Evolutionary conservation across 2,113 vertebrate genomes (phyloP), one percentile per base, ranked within the genome.

Genomic region (Limanda limanda): DNA sequence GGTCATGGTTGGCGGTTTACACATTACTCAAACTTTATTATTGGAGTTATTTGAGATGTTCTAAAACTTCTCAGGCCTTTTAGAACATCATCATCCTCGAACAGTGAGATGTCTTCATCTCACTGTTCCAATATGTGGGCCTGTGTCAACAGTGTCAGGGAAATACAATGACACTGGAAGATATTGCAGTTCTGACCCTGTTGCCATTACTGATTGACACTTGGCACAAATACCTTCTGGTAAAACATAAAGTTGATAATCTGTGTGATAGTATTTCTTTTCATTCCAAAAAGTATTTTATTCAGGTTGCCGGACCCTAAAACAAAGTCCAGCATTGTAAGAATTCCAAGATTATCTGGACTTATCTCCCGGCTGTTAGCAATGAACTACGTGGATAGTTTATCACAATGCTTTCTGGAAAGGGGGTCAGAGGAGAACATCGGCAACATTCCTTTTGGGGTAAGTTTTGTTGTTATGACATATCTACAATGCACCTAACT

Each of bases 311-410:
- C 56, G 84, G 59, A 83, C 76, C 68, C 9, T 23, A 59, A 76
- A 73, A 73, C 82, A 90, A 90, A 90, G 89, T 92, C 76, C 83
- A 79, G 1, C 0, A 6, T 20, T 31, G 56, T 40, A 21, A 70
- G 27, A 63, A 67, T 45, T 11, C 24, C 8, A 68, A 55, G 55
- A 65, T 84, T 89, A 88, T 86, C 86, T 82, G 24, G 4, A 65
- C 21, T 73, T 87, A 87, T 92, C 79, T 83, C 11, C 27, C 62
- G 60, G 35, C 63, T 77, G 45, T 77, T 59, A 45, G 31, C 17
- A 11, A 48, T 72, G 8, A 69, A 68, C 64, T 15, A 51, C 10
- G 6, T 82, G 61, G 56, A 64, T 1, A 24, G 14, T 37, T 54
- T 68, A 31, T 78, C 18, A 48, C 54, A 14, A 72, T 75, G 37